Base-by-base conservation (phyloP, 2,888 invertebrate species). In the Aporophyla nigra region DNA sequence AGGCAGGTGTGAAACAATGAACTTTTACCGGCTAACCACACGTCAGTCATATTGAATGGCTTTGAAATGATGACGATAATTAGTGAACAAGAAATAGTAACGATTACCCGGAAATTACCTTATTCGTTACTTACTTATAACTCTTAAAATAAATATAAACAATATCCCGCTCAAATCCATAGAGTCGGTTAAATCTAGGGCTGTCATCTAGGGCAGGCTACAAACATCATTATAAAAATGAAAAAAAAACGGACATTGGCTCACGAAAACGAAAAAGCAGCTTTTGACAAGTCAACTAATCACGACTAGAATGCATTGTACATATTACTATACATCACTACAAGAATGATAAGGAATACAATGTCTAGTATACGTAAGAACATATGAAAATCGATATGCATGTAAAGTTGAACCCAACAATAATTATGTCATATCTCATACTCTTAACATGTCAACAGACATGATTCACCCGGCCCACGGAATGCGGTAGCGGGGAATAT, bases 401-500 rank as follows among this genome's bases (percentile, higher is more conserved):
- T 53, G 46, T 53, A 40, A 65, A 40, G 63, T 67, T 74, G 46
- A 83, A 83, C 40, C 43, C 40, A 65, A 69, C 54, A 69, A 82
- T 81, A 83, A 80, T 76, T 73, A 85, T 74, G 65, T 71, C 74
- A 78, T 71, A 83, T 59, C 53, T 67, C 73, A 77, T 67, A 67
- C 56, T 74, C 68, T 85, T 78, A 71, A 71, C 74, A 59, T 78
- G 69, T 83, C 86, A 83, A 83, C 74, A 86, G 72, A 80, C 65
- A 85, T 88, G 87, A 88, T 80, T 87, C 88, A 87, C 76, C 72
- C 78, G 74, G 65, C 65, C 75, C 78, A 84, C 85, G 88, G 86
- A 83, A 77, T 84, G 85, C 85, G 84, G 84, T 71, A 82, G 76
- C 72, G 66, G 80, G 72, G 76, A 79, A 84, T 80, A 83, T 80